Percentiles rank a stretch among this genome's conserved stretches.
Conservation (phyloP, 2,113 vertebrate genomes). For the Gavialis gangeticus region DNA sequence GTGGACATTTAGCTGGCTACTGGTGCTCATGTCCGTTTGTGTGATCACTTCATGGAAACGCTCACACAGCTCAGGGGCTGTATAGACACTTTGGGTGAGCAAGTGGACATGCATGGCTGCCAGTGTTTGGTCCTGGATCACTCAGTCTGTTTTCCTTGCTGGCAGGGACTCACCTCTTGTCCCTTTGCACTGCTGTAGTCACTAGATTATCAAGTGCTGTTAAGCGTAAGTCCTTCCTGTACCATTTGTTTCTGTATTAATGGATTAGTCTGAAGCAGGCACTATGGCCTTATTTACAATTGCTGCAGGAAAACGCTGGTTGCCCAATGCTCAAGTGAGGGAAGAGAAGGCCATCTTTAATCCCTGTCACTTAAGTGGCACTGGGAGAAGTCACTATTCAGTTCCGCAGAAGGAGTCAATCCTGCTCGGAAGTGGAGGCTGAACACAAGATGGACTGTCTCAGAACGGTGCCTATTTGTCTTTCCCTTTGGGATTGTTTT, state of each 20-base stretch:
- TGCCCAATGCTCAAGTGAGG: not conserved
- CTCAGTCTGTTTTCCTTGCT: not conserved
- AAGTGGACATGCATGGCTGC: not conserved
- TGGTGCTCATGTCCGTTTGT: not conserved
- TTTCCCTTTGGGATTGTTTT: not conserved
- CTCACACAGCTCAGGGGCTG: not conserved
- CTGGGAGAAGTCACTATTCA: not conserved
- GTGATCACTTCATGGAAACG: not conserved
- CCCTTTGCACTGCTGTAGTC: not conserved
- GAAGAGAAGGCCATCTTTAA: not conserved
- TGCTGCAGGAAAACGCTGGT: not conserved
- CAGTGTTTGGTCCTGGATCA: not conserved
- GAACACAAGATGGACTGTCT: not conserved
- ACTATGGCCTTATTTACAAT: not conserved
- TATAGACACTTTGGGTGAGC: not conserved
- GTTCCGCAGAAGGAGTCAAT: too few species aligned
- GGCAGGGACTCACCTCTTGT: not conserved
- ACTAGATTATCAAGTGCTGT: not conserved
- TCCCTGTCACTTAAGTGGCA: not conserved
- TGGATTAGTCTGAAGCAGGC: not conserved
- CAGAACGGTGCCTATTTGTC: not conserved
- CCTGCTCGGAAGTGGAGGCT: not conserved
- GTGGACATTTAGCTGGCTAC: too few species aligned
- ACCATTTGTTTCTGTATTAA: not conserved
- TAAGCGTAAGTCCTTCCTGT: constrained; percentile 3